phyloP scores from a whole-genome alignment of 2,888 invertebrate species.

The Drosophila neutralis region DNA sequence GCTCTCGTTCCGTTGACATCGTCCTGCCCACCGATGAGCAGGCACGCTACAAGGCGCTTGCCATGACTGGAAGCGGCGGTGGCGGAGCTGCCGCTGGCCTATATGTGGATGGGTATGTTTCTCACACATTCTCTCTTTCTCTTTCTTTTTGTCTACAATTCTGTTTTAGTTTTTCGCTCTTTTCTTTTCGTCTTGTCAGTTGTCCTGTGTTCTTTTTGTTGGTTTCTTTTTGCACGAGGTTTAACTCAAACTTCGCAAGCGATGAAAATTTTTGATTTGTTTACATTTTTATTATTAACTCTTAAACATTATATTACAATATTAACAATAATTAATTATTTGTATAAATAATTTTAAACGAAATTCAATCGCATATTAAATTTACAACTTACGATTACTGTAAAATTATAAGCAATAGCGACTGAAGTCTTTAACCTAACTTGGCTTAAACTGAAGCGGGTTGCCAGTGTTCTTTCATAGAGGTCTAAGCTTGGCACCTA shows the following conservation, averaged over 20 bases:
- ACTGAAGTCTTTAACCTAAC: background rate
- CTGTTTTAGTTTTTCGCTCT: background rate
- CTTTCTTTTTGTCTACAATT: constrained; percentile 13
- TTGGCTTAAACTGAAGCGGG: background rate
- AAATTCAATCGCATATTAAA: background rate
- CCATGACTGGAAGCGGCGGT: constrained; percentile 87
- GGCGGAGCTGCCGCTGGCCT: constrained; percentile 33
- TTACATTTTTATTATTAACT: background rate
- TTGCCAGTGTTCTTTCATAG: background rate
- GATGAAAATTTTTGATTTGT: background rate
- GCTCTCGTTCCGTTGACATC: constrained; percentile 94
- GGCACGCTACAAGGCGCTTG: constrained; percentile 93
- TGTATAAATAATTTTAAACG: background rate
- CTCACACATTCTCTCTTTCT: constrained; percentile 9
- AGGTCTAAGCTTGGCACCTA: background rate
- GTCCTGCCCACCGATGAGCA: constrained; percentile 94
- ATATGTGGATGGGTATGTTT: constrained; percentile 64
- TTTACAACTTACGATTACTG: background rate
- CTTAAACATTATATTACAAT: background rate
- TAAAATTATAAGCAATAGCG: background rate
- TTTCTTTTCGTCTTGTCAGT: constrained; percentile 12
- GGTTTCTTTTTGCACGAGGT: background rate
- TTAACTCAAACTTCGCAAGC: background rate
- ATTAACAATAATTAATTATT: background rate
- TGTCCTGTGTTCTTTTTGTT: constrained; percentile 17